A percentile compares a stretch with the other conserved stretches of the same genome.
phyloP scores from a whole-genome alignment of 2,113 vertebrate genomes.

The Antennarius striatus region DNA sequence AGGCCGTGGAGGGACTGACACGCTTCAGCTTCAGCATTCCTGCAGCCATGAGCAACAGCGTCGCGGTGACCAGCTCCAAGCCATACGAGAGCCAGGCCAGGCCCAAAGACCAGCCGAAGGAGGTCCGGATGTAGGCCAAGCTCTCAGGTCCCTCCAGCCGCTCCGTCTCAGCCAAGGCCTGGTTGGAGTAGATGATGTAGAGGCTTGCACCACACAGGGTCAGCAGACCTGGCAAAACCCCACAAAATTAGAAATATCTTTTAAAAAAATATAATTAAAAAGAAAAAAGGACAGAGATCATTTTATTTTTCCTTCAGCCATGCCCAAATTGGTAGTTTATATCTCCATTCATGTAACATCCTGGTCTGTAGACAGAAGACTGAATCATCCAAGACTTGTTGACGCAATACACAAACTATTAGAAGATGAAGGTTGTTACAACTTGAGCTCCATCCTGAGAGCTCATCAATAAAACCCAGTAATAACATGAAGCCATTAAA shows the following conservation, averaged over 20 bases:
- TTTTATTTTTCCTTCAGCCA: too few species aligned
- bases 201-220: conserved; percentile 75
- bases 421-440: too few species aligned
- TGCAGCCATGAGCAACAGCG: conserved; percentile 60
- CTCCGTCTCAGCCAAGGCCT: conserved; percentile 70
- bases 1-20: conserved; percentile 27
- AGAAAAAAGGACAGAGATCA: too few species aligned
- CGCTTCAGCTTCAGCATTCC: conserved; percentile 26
- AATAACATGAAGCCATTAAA: too few species aligned
- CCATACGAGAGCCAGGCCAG: conserved; percentile 81
- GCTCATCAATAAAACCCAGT: too few species aligned
- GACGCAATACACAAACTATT: too few species aligned
- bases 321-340: too few species aligned
- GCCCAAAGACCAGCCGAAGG: conserved; percentile 78
- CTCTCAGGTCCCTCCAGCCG: conserved; percentile 45
- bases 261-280: neutral
- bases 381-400: too few species aligned
- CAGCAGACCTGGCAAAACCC: conserved; percentile 71
- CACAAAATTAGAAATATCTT: neutral
- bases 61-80: conserved; percentile 62
- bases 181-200: conserved; percentile 79
- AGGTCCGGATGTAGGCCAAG: conserved; percentile 50
- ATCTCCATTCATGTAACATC: too few species aligned
- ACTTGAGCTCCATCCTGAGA: too few species aligned
- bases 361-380: too few species aligned